phyloP scores from a whole-genome alignment of 2,113 vertebrate genomes.

The Sprattus sprattus region DNA sequence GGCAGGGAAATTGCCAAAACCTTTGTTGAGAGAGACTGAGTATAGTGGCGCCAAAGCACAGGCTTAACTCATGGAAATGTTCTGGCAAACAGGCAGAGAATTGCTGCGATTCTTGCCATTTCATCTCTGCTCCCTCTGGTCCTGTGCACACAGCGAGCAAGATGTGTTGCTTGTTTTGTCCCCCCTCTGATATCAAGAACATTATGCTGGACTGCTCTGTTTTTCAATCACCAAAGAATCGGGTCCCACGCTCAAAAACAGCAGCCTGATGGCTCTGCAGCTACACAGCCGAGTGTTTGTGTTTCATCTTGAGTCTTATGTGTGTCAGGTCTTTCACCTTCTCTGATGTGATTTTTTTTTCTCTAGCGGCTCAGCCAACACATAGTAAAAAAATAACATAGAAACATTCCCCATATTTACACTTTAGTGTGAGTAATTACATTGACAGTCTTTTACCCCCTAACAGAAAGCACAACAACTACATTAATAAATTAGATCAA shows the following conservation, averaged over 20 bases:
- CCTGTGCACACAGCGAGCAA: background rate
- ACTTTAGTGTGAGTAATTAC: background rate
- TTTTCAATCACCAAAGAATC: background rate
- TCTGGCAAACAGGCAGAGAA: conserved; percentile 26
- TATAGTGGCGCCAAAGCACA: conserved; percentile 30
- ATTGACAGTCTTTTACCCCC: background rate
- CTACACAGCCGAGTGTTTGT: no score
- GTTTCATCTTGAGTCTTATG: background rate
- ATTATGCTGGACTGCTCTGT: background rate
- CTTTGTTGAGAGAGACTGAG: conserved; percentile 24
- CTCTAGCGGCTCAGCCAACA: background rate
- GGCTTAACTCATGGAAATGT: conserved; percentile 34
- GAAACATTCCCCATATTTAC: background rate
- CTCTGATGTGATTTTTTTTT: background rate
- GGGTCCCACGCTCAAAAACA: background rate
- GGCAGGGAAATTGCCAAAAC: conserved; percentile 18
- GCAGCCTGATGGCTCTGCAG: background rate
- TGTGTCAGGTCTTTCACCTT: background rate
- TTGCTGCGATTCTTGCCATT: background rate
- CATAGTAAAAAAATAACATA: background rate
- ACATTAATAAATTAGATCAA: conserved; percentile 3
- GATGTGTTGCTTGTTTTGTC: background rate
- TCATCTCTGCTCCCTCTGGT: background rate
- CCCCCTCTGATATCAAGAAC: background rate
- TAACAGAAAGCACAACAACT: background rate